phyloP scores from a whole-genome alignment of 2,113 vertebrate species.

The Megatriorchis doriae region DNA sequence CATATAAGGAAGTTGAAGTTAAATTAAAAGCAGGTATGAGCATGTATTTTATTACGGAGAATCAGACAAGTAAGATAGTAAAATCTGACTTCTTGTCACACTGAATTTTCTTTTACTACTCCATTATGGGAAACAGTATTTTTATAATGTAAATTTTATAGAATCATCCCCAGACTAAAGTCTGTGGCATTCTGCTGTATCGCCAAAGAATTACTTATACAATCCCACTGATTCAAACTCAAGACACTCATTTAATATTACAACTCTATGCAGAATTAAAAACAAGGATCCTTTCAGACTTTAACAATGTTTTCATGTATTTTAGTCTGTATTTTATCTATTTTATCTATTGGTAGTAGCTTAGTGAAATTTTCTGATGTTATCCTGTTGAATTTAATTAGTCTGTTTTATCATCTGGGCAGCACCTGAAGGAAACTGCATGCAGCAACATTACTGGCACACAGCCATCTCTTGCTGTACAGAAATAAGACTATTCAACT shows the following conservation, averaged over 20 bases:
- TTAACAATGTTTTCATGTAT: neutral
- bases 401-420: neutral
- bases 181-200: conserved; percentile 38
- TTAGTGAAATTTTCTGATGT: neutral
- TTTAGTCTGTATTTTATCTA: neutral
- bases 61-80: conserved; percentile 54
- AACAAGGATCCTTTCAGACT: conserved; percentile 39
- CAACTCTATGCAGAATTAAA: conserved; percentile 50
- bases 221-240: conserved; percentile 40
- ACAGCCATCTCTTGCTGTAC: neutral
- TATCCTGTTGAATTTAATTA: neutral
- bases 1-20: conserved; percentile 52
- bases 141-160: conserved; percentile 64
- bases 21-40: conserved; percentile 75
- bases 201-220: conserved; percentile 46
- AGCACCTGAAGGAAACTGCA: neutral
- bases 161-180: conserved; percentile 49
- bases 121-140: conserved; percentile 47
- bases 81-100: conserved; percentile 66
- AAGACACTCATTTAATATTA: conserved; percentile 41
- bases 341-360: neutral
- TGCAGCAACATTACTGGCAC: neutral
- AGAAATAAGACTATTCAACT: neutral
- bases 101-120: conserved; percentile 60
- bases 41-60: conserved; percentile 69